These are phyloP conservation scores for Noctua comes DNA, from an alignment of 2,888 invertebrate genomes.

Conservation along the genomic window DNA sequence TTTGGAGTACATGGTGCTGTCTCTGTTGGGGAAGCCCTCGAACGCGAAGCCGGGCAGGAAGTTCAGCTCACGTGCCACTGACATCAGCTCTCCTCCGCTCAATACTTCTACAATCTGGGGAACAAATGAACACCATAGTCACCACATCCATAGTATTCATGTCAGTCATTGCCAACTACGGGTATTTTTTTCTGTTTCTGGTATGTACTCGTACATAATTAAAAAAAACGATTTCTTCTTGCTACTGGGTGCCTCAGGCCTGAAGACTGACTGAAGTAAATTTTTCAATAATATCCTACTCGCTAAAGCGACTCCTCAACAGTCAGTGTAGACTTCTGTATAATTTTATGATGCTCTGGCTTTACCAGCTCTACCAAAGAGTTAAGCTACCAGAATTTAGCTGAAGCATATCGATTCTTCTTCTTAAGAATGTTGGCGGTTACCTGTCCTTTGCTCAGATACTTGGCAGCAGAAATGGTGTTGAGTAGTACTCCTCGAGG, in stretches of 20 bases:
- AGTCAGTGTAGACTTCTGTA: no score
- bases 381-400: not conserved
- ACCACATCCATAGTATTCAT: not conserved
- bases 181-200: not conserved
- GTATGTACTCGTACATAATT: not conserved
- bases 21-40: conserved; percentile 99
- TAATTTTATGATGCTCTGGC: not conserved
- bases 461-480: conserved; percentile 97
- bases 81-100: conserved; percentile 97
- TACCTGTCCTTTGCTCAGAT: conserved; percentile 94
- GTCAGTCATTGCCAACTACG: not conserved
- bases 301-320: not conserved
- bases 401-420: not conserved
- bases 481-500: conserved; percentile 98
- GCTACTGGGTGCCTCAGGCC: not conserved
- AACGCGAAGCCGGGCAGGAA: conserved; percentile 99
- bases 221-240: not conserved
- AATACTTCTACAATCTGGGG: conserved; percentile 95
- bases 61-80: conserved; percentile 94
- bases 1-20: conserved; percentile 96
- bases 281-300: not conserved
- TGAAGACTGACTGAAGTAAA: not conserved
- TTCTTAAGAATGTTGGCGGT: not conserved
- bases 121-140: not conserved
- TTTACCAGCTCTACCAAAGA: no score